phyloP scores from a whole-genome alignment of 2,888 invertebrate species.

The Drosophila acutilabella region DNA sequence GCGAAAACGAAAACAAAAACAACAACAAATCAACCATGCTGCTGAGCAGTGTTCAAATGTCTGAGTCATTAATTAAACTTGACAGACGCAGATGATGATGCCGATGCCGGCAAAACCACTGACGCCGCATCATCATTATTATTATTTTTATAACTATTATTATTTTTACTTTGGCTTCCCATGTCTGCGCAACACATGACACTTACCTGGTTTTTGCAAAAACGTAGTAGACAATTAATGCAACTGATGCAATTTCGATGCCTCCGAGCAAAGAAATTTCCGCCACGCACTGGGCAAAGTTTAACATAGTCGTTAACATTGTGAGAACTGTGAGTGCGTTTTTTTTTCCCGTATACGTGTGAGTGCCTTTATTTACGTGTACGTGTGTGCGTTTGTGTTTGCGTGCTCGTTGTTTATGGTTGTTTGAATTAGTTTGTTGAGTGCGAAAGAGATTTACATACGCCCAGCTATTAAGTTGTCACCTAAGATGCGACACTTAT shows the following conservation, averaged over 20 bases:
- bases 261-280: conserved; percentile 83
- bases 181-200: conserved; percentile 1
- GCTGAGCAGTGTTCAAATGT: conserved; percentile 4
- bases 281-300: conserved; percentile 80
- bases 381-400: conserved; percentile 14
- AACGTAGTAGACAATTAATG: conserved; percentile 83
- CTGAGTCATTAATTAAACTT: conserved; percentile 63
- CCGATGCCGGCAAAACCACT: conserved; percentile 38
- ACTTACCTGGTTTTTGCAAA: conserved; percentile 84
- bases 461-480: conserved; percentile 23
- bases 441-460: conserved; percentile 9
- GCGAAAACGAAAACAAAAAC: no score
- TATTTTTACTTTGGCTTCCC: conserved; percentile 65
- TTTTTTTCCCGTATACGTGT: neutral
- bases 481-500: conserved; percentile 20
- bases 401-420: conserved; percentile 6
- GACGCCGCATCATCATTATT: conserved; percentile 29
- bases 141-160: conserved; percentile 42
- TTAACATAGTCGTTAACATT: conserved; percentile 77
- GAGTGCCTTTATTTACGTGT: conserved; percentile 8
- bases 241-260: conserved; percentile 83
- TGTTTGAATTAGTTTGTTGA: conserved; percentile 7
- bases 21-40: neutral
- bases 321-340: conserved; percentile 1
- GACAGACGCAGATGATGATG: conserved; percentile 34